Conservation (phyloP, 2,113 vertebrate species). For the Vombatus ursinus region DNA sequence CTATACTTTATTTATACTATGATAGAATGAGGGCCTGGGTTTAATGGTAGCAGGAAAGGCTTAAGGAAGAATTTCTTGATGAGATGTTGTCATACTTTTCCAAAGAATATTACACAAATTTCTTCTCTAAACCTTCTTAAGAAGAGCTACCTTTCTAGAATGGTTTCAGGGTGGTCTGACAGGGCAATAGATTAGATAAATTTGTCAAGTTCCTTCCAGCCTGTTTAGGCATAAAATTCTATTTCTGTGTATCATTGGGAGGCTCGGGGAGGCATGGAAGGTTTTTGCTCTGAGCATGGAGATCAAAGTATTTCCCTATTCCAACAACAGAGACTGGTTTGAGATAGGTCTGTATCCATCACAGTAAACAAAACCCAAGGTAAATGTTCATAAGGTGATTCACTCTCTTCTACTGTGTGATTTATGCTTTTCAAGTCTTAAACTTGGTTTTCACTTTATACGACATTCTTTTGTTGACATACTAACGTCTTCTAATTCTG, state of each 20-base stretch:
- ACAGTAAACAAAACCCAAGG: background rate
- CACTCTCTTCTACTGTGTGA: background rate
- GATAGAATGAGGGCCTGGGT: background rate
- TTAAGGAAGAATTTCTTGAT: background rate
- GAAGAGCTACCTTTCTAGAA: background rate
- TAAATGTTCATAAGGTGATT: background rate
- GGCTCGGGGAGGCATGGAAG: background rate
- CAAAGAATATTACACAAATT: background rate
- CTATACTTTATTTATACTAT: background rate
- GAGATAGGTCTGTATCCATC: background rate
- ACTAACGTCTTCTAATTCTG: too few species aligned
- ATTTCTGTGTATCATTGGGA: background rate
- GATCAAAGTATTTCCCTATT: background rate
- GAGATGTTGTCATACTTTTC: too few species aligned
- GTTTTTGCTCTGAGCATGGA: background rate
- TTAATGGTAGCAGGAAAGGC: background rate
- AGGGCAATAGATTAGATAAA: background rate
- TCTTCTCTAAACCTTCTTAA: background rate
- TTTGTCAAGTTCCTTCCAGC: background rate
- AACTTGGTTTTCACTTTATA: slow-evolving; percentile 19
- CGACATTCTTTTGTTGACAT: background rate
- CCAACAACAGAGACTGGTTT: background rate
- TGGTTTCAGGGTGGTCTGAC: background rate
- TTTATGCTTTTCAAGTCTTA: slow-evolving; percentile 8
- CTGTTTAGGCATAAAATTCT: background rate